Evolutionary conservation across 2,888 invertebrate genomes (phyloP).

Genomic region (Drosophila phalerata): DNA sequence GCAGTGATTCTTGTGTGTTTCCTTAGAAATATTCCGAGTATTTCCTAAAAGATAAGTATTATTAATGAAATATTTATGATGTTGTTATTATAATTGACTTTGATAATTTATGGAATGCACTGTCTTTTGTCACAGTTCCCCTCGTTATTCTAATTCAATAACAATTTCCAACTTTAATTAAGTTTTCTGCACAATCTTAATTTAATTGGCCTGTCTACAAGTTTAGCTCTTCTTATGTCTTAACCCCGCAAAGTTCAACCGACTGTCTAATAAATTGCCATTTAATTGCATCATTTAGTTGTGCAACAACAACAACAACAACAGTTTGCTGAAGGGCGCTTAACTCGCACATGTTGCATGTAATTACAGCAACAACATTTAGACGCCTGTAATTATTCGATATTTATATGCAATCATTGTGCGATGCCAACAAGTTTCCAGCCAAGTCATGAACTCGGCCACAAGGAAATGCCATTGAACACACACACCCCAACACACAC

Average conservation of each 20-base stretch:
- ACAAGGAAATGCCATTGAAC: constrained; percentile 54
- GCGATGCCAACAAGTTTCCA: constrained; percentile 38
- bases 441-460: constrained; percentile 49
- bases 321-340: constrained; percentile 34
- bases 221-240: constrained; percentile 1
- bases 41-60: too few species aligned
- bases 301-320: constrained; percentile 34
- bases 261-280: constrained; percentile 55
- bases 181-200: constrained; percentile 6
- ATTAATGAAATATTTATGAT: constrained; percentile 2
- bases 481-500: constrained; percentile 1
- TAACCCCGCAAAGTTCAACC: constrained; percentile 10
- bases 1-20: neutral
- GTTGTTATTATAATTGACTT: neutral
- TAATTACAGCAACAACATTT: constrained; percentile 67
- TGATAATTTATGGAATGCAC: neutral
- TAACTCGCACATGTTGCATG: constrained; percentile 59
- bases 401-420: constrained; percentile 60
- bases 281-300: constrained; percentile 71
- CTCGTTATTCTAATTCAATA: neutral
- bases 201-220: constrained; percentile 14
- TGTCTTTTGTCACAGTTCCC: neutral
- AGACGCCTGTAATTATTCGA: constrained; percentile 72
- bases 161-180: constrained; percentile 8
- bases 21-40: neutral